A percentile compares a stretch with the other conserved stretches of the same genome.
Evolutionary conservation across 1,140 invertebrate genomes (phyloP).

Genomic region (Camponotus pennsylvanicus): DNA sequence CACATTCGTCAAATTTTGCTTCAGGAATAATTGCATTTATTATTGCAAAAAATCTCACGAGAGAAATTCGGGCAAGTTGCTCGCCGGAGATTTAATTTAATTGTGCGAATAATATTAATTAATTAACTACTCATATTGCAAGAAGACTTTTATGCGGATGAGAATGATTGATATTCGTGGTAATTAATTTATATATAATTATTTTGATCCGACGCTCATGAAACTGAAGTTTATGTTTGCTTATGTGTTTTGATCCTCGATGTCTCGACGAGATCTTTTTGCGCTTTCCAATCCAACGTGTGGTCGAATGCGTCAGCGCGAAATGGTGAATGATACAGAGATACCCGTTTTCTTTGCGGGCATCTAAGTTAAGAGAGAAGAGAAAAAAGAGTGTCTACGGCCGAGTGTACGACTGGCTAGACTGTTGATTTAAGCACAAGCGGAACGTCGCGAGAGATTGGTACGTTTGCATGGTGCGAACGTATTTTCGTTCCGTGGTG

Average conservation of each 20-base stretch:
- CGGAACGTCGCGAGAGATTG: constrained; percentile 71
- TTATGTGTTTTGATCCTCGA: constrained; percentile 9
- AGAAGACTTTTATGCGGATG: neutral
- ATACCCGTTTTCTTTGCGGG: constrained; percentile 56
- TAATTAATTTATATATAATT: constrained; percentile 31
- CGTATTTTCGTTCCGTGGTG: constrained; percentile 72
- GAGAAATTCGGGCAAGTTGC: neutral
- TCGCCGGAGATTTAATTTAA: neutral
- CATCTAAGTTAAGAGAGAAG: constrained; percentile 53
- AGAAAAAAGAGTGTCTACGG: constrained; percentile 61
- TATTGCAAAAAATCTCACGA: neutral
- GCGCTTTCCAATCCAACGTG: constrained; percentile 43
- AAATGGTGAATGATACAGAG: constrained; percentile 38
- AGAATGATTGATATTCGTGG: neutral
- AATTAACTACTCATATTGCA: neutral
- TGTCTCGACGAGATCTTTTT: constrained; percentile 36
- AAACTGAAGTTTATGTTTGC: neutral
- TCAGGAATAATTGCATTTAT: neutral
- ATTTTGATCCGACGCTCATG: neutral
- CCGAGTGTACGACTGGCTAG: constrained; percentile 66
- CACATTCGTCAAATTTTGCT: neutral
- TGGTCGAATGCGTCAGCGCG: constrained; percentile 22
- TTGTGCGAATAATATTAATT: neutral
- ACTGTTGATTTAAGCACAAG: constrained; percentile 72
- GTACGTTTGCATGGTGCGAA: constrained; percentile 72